A percentile compares a stretch with the other conserved stretches of the same genome.
These are phyloP conservation scores for Bombus sylvicola DNA, from an alignment of 1,140 invertebrate genomes.

Conservation along the genomic window DNA sequence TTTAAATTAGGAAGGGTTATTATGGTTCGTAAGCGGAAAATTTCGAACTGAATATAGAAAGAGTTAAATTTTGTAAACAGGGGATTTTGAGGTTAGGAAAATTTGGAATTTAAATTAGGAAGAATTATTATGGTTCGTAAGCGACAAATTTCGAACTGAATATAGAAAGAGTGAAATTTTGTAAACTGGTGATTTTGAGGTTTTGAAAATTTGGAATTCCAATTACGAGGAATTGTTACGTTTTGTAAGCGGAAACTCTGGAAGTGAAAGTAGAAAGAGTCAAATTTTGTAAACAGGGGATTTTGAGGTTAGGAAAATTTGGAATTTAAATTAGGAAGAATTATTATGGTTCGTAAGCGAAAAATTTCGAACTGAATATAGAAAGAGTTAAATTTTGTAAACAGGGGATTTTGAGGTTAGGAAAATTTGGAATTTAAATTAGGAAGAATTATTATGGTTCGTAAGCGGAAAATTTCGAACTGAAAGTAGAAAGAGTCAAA, in stretches of 20 bases:
- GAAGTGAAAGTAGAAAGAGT: too few species aligned
- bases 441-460: too few species aligned
- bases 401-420: too few species aligned
- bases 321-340: not conserved
- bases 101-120: not conserved
- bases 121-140: not conserved
- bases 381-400: too few species aligned
- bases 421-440: too few species aligned
- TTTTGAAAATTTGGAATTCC: not conserved
- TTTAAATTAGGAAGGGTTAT: not conserved
- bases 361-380: rapidly evolving
- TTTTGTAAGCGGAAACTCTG: too few species aligned
- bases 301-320: not conserved
- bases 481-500: too few species aligned
- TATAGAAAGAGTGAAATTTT: too few species aligned
- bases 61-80: too few species aligned
- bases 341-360: not conserved
- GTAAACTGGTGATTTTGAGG: too few species aligned
- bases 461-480: rapidly evolving
- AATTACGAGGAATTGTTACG: not conserved
- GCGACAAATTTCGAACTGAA: rapidly evolving
- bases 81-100: not conserved
- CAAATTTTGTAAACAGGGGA: too few species aligned
- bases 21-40: too few species aligned
- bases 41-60: rapidly evolving